A percentile compares a stretch with the other conserved stretches of the same genome.
Evolutionary conservation across 2,113 vertebrate species (phyloP).

Genomic region (Thryonomys swinderianus): DNA sequence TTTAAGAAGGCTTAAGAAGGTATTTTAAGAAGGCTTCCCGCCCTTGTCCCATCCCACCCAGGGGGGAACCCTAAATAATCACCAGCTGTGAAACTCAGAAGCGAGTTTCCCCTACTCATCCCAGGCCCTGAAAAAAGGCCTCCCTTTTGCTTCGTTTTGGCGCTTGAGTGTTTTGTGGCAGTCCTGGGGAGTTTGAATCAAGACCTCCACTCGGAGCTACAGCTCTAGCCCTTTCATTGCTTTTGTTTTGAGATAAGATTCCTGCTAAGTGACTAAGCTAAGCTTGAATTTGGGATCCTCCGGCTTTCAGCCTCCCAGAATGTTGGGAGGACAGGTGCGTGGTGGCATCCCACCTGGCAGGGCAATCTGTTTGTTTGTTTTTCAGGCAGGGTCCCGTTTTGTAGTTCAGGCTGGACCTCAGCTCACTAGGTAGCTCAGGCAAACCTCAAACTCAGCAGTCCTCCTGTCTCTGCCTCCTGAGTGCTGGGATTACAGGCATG

Average conservation of each 20-base stretch:
- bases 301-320: background rate
- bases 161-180: background rate
- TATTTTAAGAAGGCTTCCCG: too few species aligned
- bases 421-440: too few species aligned
- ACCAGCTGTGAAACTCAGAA: background rate
- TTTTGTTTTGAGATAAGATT: background rate
- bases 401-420: too few species aligned
- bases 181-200: background rate
- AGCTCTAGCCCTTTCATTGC: background rate
- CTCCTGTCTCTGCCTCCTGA: too few species aligned
- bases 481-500: too few species aligned
- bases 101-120: too few species aligned
- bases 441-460: too few species aligned
- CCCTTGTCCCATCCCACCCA: background rate
- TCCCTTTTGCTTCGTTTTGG: background rate
- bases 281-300: background rate
- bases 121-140: background rate
- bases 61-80: background rate
- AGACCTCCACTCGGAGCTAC: background rate
- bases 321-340: background rate
- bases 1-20: too few species aligned
- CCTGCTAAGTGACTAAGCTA: background rate
- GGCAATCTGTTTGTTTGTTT: too few species aligned
- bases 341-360: background rate
- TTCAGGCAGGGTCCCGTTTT: too few species aligned